phyloP scores from a whole-genome alignment of 2,113 vertebrate genomes.

The Turnix velox region DNA sequence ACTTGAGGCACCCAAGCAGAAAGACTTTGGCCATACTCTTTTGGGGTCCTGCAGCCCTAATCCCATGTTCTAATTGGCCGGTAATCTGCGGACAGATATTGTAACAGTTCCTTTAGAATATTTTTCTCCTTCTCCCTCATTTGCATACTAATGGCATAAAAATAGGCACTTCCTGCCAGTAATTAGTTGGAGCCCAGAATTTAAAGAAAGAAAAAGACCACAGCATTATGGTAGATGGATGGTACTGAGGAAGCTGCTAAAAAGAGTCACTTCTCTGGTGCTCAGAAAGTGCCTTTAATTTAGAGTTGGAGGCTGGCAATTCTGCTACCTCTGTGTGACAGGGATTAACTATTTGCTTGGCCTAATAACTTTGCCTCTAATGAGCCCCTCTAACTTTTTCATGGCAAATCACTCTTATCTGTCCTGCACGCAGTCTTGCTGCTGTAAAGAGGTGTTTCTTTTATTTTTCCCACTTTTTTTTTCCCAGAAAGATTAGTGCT shows the following conservation, averaged over 20 bases:
- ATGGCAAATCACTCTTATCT: constrained; percentile 5
- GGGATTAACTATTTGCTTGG: constrained; percentile 63
- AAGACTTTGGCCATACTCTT: constrained; percentile 59
- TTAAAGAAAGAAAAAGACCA: constrained; percentile 68
- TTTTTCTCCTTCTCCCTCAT: constrained; percentile 68
- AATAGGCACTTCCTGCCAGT: constrained; percentile 70
- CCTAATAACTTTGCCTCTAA: constrained; percentile 64
- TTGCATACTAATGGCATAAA: constrained; percentile 73
- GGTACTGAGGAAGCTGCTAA: constrained; percentile 67
- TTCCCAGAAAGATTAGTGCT: not conserved
- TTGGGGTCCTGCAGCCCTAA: constrained; percentile 42
- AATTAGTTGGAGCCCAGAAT: constrained; percentile 68
- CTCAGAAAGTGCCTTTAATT: constrained; percentile 59
- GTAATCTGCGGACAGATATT: constrained; percentile 69
- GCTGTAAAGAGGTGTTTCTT: not conserved
- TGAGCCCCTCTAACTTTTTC: constrained; percentile 28
- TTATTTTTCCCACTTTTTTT: not conserved
- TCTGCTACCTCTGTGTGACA: constrained; percentile 63
- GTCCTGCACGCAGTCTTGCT: not conserved
- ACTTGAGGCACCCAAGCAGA: constrained; percentile 52
- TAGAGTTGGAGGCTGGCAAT: constrained; percentile 56
- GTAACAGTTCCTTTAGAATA: constrained; percentile 72
- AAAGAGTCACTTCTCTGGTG: constrained; percentile 56
- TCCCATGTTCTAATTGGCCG: constrained; percentile 67
- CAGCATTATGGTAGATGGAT: constrained; percentile 66